phyloP scores from a whole-genome alignment of 2,113 vertebrate genomes.

The Lepisosteus oculatus region DNA sequence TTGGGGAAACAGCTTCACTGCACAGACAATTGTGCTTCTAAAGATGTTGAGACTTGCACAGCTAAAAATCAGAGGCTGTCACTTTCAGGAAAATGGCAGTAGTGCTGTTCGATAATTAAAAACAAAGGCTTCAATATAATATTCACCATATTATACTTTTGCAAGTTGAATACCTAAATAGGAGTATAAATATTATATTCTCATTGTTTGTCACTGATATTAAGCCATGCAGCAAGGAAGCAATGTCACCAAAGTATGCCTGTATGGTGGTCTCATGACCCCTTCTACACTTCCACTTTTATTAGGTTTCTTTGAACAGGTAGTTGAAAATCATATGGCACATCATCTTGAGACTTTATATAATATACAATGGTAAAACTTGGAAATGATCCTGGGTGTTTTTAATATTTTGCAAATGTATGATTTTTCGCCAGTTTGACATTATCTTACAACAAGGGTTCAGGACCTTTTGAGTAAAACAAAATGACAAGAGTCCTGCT shows the following conservation, averaged over 20 bases:
- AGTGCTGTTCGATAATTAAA: slow-evolving; percentile 48
- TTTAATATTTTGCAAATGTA: too few species aligned
- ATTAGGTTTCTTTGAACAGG: slow-evolving; percentile 28
- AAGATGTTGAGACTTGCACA: not conserved
- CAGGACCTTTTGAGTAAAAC: too few species aligned
- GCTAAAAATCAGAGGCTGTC: slow-evolving; percentile 53
- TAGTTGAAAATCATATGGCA: slow-evolving; percentile 56
- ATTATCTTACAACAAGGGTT: too few species aligned
- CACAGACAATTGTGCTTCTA: not conserved
- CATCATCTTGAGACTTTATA: slow-evolving; percentile 28
- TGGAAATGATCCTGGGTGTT: not conserved
- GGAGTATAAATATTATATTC: slow-evolving; percentile 17
- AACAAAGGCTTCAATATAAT: slow-evolving; percentile 27
- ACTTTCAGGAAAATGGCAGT: slow-evolving; percentile 60
- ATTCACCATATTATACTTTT: slow-evolving; percentile 22
- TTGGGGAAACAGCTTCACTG: not conserved
- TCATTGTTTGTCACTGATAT: slow-evolving; percentile 8
- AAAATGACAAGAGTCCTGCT: too few species aligned
- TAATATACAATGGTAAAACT: not conserved
- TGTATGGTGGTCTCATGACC: not conserved
- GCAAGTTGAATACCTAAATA: slow-evolving; percentile 21
- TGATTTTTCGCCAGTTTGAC: too few species aligned
- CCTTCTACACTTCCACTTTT: not conserved
- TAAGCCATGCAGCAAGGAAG: slow-evolving; percentile 24
- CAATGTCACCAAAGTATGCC: slow-evolving; percentile 14